Base-by-base conservation (phyloP, 2,888 invertebrate genomes). In the Timandra comae region DNA sequence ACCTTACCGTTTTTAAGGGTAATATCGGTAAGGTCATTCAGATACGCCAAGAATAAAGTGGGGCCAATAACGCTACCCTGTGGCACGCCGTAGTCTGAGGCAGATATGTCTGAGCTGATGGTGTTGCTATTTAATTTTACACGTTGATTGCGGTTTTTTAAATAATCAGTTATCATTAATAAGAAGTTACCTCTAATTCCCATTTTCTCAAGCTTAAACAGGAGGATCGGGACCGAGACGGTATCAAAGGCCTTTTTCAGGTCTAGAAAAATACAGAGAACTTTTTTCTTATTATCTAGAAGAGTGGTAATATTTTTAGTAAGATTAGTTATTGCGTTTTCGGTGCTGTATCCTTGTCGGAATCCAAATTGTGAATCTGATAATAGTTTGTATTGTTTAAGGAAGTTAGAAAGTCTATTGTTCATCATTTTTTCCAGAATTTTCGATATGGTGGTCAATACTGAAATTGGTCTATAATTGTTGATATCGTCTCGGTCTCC, bases 181-280 rank as follows among this genome's bases (percentile, higher is more conserved):
- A 9, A 4, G 2, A 13, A 9, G 2, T 12, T 4, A 1, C 13
- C 27, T 7, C 31, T 19, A 10, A 32, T 21, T 1, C 27, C 26
- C 1, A 27, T 2, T 1, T 2, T 8, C 7, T 32, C 31, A n/a
- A 27, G 6, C 21, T 32, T 32, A 1, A 2, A 1, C 2, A 27
- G 12, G 7, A 32, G 27, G 5, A 12, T 11, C 2, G 31, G 31
- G 2, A 32, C 22, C 1, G 31, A 32, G 2, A 27, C 27, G 7
- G 31, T 32, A 20, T 27, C 31, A 19, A 32, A 32, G 16, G 25
- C 29, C 16, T 36, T 31, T 6, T 32, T 25, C 2, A 37, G 29
- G 16, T 33, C 37, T 1, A 37, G 19, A 5, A 37, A 37, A 6
- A 37, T 24, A 1, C 27, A 29, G 4, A 33, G 1, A n/a, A n/a